These are phyloP conservation scores for Xestia sexstrigata DNA, from an alignment of 2,888 invertebrate species.

Conservation along the genomic window DNA sequence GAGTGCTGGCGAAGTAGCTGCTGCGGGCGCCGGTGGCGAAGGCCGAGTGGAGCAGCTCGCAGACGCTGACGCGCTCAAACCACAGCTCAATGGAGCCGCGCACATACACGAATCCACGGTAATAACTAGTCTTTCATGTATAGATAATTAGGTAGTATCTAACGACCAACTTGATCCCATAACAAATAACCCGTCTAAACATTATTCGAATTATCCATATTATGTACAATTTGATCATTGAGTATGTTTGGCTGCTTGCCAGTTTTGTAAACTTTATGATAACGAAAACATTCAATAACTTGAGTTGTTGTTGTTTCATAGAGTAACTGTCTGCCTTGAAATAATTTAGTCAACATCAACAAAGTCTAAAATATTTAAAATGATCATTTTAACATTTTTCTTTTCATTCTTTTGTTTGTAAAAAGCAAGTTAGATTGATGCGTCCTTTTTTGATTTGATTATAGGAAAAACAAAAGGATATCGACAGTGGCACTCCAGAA, in stretches of 20 bases:
- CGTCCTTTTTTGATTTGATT: slow-evolving; percentile 58
- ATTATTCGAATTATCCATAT: not conserved
- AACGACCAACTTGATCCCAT: not conserved
- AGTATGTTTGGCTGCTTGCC: not conserved
- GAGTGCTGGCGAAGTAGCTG: slow-evolving; percentile 91
- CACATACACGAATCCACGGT: slow-evolving; percentile 91
- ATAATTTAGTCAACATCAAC: not conserved
- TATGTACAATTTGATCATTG: not conserved
- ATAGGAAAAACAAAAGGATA: slow-evolving; percentile 91
- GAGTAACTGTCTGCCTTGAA: not conserved
- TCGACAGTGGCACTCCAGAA: slow-evolving; percentile 90
- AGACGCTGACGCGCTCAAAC: slow-evolving; percentile 93
- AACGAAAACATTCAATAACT: not conserved
- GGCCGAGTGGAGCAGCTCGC: slow-evolving; percentile 95
- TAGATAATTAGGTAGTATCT: not conserved
- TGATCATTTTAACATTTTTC: not conserved
- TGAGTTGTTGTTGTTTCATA: slow-evolving; percentile 13
- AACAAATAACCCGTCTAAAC: not conserved
- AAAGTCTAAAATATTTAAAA: not conserved
- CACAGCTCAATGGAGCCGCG: slow-evolving; percentile 94
- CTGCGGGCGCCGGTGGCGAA: slow-evolving; percentile 91
- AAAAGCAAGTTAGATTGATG: not conserved
- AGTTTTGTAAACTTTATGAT: not conserved
- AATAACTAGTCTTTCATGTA: slow-evolving; percentile 59
- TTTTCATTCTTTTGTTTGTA: not conserved